A percentile compares a stretch with the other conserved stretches of the same genome.
Conservation (phyloP, 30 jellyfish, hydroid and myxozoan genomes). For the Sanderia malayensis region DNA sequence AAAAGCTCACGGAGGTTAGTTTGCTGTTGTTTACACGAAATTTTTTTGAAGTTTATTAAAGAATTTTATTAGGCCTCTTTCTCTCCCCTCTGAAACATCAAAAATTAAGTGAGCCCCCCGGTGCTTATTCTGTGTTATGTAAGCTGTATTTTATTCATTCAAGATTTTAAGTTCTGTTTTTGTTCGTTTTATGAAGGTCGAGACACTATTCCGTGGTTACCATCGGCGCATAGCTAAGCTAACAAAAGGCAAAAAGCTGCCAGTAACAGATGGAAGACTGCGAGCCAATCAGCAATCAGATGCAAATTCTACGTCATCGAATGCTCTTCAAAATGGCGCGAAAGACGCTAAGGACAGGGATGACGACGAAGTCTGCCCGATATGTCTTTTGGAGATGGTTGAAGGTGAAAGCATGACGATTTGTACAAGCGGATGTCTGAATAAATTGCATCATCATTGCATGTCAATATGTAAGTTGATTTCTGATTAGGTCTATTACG, state of each 20-base stretch:
- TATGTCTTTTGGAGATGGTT: slow-evolving; percentile 90
- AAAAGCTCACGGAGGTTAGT: too few relatives aligned
- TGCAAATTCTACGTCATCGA: background rate
- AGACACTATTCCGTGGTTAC: slow-evolving; percentile 68
- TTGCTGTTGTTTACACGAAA: too few relatives aligned
- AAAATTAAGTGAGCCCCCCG: too few relatives aligned
- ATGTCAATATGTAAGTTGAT: slow-evolving; percentile 99
- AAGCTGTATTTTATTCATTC: too few relatives aligned
- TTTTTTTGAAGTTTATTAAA: too few relatives aligned
- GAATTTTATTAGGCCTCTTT: too few relatives aligned
- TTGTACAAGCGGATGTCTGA: slow-evolving; percentile 90
- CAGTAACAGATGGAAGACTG: slow-evolving; percentile 45
- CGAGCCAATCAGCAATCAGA: slow-evolving; percentile 22
- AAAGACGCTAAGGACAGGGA: slow-evolving; percentile 46
- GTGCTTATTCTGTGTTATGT: too few relatives aligned
- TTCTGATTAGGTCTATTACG: too few relatives aligned
- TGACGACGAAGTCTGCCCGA: slow-evolving; percentile 94
- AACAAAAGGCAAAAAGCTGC: slow-evolving; percentile 56
- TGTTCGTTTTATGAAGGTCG: slow-evolving; percentile 58
- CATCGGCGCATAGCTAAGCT: slow-evolving; percentile 64
- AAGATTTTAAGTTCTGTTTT: background rate
- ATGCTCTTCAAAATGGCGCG: slow-evolving; percentile 27
- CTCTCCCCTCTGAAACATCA: too few relatives aligned
- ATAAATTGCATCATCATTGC: slow-evolving; percentile 97
- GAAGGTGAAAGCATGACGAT: slow-evolving; percentile 98